Conservation (phyloP, 1,140 invertebrate genomes). For the Limonius californicus region DNA sequence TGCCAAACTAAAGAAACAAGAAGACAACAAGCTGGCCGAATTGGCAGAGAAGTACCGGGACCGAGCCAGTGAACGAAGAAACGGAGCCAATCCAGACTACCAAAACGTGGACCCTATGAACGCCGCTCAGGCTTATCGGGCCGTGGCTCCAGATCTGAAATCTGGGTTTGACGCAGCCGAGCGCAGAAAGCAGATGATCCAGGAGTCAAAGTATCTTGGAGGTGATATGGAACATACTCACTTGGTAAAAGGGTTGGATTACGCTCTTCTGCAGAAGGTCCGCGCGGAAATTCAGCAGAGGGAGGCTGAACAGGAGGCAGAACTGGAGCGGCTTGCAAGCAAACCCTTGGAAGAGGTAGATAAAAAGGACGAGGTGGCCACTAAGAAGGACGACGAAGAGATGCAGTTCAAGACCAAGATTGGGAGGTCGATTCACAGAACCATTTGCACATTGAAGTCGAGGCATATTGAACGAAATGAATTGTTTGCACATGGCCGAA, state of each 20-base stretch:
- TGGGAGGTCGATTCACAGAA: slow-evolving; percentile 71
- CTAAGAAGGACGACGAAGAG: slow-evolving; percentile 65
- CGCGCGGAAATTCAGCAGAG: slow-evolving; percentile 70
- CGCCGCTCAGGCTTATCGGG: slow-evolving; percentile 86
- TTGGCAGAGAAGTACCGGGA: slow-evolving; percentile 94
- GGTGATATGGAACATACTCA: slow-evolving; percentile 99
- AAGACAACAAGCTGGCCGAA: slow-evolving; percentile 93
- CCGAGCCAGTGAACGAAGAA: slow-evolving; percentile 87
- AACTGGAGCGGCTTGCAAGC: slow-evolving; percentile 68
- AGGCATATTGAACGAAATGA: slow-evolving; percentile 82
- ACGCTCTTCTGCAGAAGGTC: slow-evolving; percentile 97
- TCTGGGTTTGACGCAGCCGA: slow-evolving; percentile 94
- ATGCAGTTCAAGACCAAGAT: slow-evolving; percentile 77
- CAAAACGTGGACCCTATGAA: slow-evolving; percentile 80
- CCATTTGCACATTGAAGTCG: slow-evolving; percentile 60
- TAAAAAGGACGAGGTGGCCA: slow-evolving; percentile 52
- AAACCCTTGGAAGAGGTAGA: slow-evolving; percentile 57
- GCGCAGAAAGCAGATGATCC: slow-evolving; percentile 89
- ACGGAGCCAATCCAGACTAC: slow-evolving; percentile 79
- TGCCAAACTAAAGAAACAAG: slow-evolving; percentile 91
- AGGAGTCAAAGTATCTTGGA: slow-evolving; percentile 99
- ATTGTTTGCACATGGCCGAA: slow-evolving; percentile 90
- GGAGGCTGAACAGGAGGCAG: slow-evolving; percentile 80
- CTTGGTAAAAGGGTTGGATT: slow-evolving; percentile 98
- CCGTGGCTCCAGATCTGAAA: slow-evolving; percentile 93